phyloP scores from a whole-genome alignment of 2,797 vertebrate species.

The Dallia pectoralis region DNA sequence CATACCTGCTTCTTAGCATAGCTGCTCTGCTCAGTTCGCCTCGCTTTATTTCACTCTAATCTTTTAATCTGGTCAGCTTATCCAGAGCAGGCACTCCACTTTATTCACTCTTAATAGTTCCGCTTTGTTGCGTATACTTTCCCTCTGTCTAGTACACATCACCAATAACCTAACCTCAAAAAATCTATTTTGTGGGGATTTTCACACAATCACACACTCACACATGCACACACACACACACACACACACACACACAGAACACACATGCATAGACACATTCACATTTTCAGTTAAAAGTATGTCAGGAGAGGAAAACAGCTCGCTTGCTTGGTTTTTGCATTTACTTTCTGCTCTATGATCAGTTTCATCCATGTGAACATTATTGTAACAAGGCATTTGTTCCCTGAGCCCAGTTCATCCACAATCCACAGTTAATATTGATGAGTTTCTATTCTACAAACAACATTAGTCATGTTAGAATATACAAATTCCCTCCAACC shows the following conservation, averaged over 20 bases:
- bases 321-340: not conserved
- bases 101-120: slow-evolving; percentile 58
- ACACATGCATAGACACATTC: not conserved
- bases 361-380: not conserved
- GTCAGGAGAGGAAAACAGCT: not conserved
- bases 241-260: not conserved
- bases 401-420: not conserved
- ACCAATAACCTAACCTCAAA: not conserved
- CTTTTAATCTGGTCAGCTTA: slow-evolving; percentile 77
- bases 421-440: too few species aligned
- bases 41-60: slow-evolving; percentile 74
- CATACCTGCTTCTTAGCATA: slow-evolving; percentile 53
- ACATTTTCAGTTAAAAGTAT: not conserved
- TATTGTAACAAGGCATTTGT: not conserved
- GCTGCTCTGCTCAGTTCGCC: slow-evolving; percentile 43
- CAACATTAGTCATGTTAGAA: slow-evolving; percentile 31
- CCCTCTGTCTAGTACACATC: slow-evolving; percentile 19
- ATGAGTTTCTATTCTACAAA: slow-evolving; percentile 34
- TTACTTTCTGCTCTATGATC: not conserved
- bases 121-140: slow-evolving; percentile 47
- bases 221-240: slow-evolving; percentile 3
- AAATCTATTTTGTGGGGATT: not conserved
- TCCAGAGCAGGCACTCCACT: slow-evolving; percentile 68
- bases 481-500: slow-evolving; percentile 49
- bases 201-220: not conserved